These are phyloP conservation scores for Tenthredo amoena DNA, from an alignment of 2,888 invertebrate genomes.

Conservation along the genomic window DNA sequence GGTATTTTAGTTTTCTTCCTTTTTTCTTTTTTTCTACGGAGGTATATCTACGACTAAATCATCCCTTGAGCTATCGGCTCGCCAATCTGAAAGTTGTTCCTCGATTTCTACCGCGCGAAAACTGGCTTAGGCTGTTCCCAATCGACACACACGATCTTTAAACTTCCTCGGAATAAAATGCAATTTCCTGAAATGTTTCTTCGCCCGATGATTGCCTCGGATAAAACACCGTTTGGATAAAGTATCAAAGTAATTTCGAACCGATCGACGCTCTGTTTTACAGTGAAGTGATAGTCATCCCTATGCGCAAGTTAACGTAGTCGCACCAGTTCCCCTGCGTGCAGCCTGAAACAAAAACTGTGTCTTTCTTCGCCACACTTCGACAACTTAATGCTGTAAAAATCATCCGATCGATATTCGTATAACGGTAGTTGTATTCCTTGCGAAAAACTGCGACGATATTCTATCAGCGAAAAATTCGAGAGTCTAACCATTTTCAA, in stretches of 20 bases:
- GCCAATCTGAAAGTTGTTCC: constrained; percentile 47
- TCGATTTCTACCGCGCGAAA: constrained; percentile 31
- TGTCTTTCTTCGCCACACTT: not conserved
- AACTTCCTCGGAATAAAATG: constrained; percentile 64
- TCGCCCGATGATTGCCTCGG: constrained; percentile 47
- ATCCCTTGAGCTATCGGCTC: constrained; percentile 32
- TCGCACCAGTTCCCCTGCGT: not conserved
- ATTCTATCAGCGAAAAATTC: not conserved
- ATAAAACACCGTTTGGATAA: constrained; percentile 46
- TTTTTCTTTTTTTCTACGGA: not conserved
- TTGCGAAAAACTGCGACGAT: constrained; percentile 3
- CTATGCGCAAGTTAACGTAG: not conserved
- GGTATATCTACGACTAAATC: constrained; percentile 34
- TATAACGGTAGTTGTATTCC: not conserved
- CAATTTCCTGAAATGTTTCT: constrained; percentile 69
- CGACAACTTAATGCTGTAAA: not conserved
- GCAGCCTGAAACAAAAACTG: not conserved
- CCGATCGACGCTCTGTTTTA: constrained; percentile 26
- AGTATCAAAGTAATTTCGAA: constrained; percentile 45
- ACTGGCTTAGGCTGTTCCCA: constrained; percentile 34
- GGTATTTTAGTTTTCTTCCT: constrained; percentile 1
- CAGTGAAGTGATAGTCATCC: not conserved
- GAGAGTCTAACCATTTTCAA: constrained; percentile 1
- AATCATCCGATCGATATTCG: not conserved
- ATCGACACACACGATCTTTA: constrained; percentile 61